phyloP scores from a whole-genome alignment of 2,797 vertebrate genomes.

The Gobionotothen gibberifrons region DNA sequence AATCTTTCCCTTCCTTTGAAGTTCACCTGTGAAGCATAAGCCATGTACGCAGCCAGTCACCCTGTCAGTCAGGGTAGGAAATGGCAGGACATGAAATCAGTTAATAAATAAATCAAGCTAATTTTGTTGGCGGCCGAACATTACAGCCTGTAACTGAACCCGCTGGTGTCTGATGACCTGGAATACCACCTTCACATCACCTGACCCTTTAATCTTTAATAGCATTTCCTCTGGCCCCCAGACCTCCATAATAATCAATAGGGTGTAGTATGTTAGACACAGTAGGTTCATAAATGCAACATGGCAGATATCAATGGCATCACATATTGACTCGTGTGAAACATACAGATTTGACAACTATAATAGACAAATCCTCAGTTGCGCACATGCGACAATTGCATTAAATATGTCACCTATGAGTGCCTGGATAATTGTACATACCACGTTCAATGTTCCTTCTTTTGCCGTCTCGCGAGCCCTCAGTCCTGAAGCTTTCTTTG shows the following conservation, averaged over 20 bases:
- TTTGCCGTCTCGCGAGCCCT: constrained; percentile 79
- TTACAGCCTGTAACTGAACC: constrained; percentile 82
- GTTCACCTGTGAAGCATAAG: constrained; percentile 62
- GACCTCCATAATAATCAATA: constrained; percentile 76
- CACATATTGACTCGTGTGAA: constrained; percentile 32
- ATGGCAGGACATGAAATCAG: constrained; percentile 76
- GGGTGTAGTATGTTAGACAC: constrained; percentile 64
- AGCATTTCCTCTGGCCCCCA: constrained; percentile 76
- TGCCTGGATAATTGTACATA: constrained; percentile 71
- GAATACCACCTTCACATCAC: constrained; percentile 83
- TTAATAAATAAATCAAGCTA: constrained; percentile 88
- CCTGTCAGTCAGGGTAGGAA: constrained; percentile 56
- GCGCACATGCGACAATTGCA: constrained; percentile 1
- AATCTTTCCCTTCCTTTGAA: constrained; percentile 51
- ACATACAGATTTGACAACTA: constrained; percentile 30
- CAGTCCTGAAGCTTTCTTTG: constrained; percentile 78
- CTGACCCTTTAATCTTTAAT: constrained; percentile 84
- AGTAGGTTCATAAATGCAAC: constrained; percentile 57
- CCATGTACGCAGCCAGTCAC: constrained; percentile 31
- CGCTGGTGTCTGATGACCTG: constrained; percentile 80
- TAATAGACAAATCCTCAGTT: constrained; percentile 16
- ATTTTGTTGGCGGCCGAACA: constrained; percentile 80
- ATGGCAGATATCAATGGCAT: constrained; percentile 51
- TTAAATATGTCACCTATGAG: constrained; percentile 19
- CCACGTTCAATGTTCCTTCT: constrained; percentile 87